phyloP scores from a whole-genome alignment of 1,140 invertebrate species.

The Philotrypesis tridentata region DNA sequence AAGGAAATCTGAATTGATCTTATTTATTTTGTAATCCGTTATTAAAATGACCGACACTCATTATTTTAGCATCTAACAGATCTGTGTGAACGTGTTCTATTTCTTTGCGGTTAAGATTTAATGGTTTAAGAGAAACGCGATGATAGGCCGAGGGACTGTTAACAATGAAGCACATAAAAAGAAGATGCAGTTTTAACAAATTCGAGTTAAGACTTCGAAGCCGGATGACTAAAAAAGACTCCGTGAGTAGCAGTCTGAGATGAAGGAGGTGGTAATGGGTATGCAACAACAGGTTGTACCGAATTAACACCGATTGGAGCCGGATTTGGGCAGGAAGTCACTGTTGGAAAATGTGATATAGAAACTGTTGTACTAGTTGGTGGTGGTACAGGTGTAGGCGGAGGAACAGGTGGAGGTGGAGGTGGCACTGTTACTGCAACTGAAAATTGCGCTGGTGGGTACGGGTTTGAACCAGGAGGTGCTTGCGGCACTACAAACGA shows the following conservation, averaged over 20 bases:
- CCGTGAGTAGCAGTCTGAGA: constrained; percentile 59
- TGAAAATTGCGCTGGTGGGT: constrained; percentile 65
- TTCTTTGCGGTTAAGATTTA: not conserved
- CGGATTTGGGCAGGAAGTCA: constrained; percentile 31
- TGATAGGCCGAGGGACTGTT: not conserved
- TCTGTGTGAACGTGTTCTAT: not conserved
- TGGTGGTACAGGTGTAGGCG: constrained; percentile 48
- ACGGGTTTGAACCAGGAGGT: constrained; percentile 70
- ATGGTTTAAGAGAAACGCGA: not conserved
- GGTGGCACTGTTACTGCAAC: constrained; percentile 55
- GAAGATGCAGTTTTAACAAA: not conserved
- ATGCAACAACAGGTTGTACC: constrained; percentile 1
- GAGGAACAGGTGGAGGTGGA: constrained; percentile 52
- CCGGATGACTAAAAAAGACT: constrained; percentile 62
- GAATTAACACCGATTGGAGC: constrained; percentile 25
- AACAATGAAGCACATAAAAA: not conserved
- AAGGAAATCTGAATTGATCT: not conserved
- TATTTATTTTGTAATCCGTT: not conserved
- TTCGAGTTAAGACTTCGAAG: constrained; percentile 63
- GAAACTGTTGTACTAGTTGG: constrained; percentile 44
- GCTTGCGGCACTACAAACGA: constrained; percentile 66
- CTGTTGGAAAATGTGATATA: constrained; percentile 9
- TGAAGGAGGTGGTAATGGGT: constrained; percentile 42
- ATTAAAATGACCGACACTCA: not conserved
- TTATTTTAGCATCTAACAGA: not conserved